A percentile compares a stretch with the other conserved stretches of the same genome.
Conservation (phyloP, 2,797 vertebrate species). For the Phataginus tricuspis region DNA sequence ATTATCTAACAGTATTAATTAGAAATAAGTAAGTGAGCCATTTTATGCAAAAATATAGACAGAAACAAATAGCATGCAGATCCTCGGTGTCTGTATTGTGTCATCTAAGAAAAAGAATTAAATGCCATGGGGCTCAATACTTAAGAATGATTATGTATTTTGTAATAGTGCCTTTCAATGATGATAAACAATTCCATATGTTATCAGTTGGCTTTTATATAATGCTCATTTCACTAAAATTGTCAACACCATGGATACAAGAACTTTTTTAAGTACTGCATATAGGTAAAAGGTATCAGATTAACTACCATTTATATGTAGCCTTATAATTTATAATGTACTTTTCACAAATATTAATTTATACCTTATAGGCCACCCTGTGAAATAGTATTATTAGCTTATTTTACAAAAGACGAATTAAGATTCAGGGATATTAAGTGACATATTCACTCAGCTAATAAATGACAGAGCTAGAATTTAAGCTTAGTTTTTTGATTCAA, state of each 20-base stretch:
- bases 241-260: background rate
- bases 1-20: background rate
- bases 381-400: background rate
- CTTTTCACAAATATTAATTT: background rate
- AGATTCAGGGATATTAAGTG: background rate
- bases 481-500: background rate
- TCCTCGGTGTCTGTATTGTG: background rate
- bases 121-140: background rate
- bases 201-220: background rate
- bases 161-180: background rate
- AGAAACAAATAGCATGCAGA: slow-evolving; percentile 8
- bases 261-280: background rate
- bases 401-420: slow-evolving; percentile 38
- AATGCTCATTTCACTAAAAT: slow-evolving; percentile 38
- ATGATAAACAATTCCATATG: slow-evolving; percentile 22
- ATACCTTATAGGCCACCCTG: background rate
- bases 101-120: background rate
- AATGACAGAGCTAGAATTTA: background rate
- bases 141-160: background rate
- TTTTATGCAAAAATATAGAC: slow-evolving; percentile 12
- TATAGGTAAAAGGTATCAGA: slow-evolving; percentile 14
- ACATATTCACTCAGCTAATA: background rate
- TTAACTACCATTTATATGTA: background rate
- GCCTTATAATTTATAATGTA: background rate
- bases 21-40: background rate